Base-by-base conservation (phyloP, 2,113 vertebrate species). In the Protobothrops flavoviridis region DNA sequence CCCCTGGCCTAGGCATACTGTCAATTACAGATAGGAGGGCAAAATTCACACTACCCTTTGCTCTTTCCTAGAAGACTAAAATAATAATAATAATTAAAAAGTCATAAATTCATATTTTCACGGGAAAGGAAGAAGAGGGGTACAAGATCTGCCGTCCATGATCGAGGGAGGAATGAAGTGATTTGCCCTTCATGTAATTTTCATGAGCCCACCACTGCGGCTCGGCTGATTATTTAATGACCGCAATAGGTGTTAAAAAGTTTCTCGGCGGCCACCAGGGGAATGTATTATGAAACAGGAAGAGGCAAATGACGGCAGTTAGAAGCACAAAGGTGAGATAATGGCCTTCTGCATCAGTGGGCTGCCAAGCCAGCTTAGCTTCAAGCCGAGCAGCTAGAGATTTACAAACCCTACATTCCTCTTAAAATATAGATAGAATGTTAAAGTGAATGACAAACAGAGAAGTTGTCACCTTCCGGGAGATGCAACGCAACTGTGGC, bases 261-360 rank as follows among this genome's bases (percentile, higher is more conserved):
- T 97, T 97, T 97, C 98, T 98, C 96, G 95, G 96, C 97, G 96
- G 96, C 81, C 97, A 96, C 59, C 92, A 95, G 95, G 97, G 96
- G 98, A 97, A 98, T 98, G 98, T 97, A 98, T 99, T 98, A 98
- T 97, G 96, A 98, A 98, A 94, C 91, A 97, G 96, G 96, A 93
- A 97, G 96, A 98, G 97, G 97, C 96, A 97, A 96, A 97, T 96
- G 98, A 97, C 97, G 96, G 95, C 96, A 97, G 98, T 97, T 96
- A 97, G 98, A 97, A 97, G 97, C 97, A 98, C 97, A 97, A 98
- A 98, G 98, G 98, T 98, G 98, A 98, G 98, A 98, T 98, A 98
- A 99, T 98, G 97, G 98, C 95, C 96, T 98, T 98, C 97, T 97
- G 96, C 97, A 96, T 98, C 98, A 98, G 98, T 98, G 97, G 98